A percentile compares a stretch with the other conserved stretches of the same genome.
Evolutionary conservation across 2,888 invertebrate species (phyloP).

Genomic region (Erannis defoliaria): DNA sequence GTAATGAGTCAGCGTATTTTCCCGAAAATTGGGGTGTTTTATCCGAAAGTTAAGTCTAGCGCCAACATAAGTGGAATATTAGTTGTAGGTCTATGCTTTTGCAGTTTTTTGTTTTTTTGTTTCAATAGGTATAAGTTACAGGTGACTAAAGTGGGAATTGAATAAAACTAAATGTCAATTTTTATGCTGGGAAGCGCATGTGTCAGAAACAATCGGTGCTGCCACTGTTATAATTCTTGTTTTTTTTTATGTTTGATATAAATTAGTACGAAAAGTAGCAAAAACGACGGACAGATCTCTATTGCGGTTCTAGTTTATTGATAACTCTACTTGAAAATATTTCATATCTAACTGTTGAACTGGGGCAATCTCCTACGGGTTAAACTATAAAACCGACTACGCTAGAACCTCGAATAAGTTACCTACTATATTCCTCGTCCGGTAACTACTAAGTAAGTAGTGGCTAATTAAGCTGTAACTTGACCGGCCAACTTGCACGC

Average conservation of each 20-base stretch:
- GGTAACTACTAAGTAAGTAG: conserved; percentile 4
- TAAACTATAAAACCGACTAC: neutral
- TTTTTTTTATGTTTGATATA: too few relatives aligned
- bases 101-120: too few relatives aligned
- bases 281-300: too few relatives aligned
- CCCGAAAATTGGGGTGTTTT: conserved; percentile 6
- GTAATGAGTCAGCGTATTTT: neutral
- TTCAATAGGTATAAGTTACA: too few relatives aligned
- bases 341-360: neutral
- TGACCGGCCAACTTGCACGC: conserved; percentile 4
- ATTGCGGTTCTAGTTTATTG: too few relatives aligned
- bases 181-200: too few relatives aligned
- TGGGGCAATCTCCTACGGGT: conserved; percentile 4
- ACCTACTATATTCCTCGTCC: neutral
- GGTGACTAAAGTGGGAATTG: too few relatives aligned
- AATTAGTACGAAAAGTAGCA: too few relatives aligned
- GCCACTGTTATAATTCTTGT: too few relatives aligned
- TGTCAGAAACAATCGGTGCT: too few relatives aligned
- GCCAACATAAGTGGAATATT: neutral
- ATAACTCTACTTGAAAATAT: neutral
- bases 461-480: conserved; percentile 6
- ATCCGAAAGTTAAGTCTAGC: conserved; percentile 8
- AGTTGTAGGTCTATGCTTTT: too few relatives aligned
- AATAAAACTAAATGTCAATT: too few relatives aligned
- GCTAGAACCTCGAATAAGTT: conserved; percentile 10